phyloP scores from a whole-genome alignment of 2,797 vertebrate genomes.

The Harpagifer antarcticus region DNA sequence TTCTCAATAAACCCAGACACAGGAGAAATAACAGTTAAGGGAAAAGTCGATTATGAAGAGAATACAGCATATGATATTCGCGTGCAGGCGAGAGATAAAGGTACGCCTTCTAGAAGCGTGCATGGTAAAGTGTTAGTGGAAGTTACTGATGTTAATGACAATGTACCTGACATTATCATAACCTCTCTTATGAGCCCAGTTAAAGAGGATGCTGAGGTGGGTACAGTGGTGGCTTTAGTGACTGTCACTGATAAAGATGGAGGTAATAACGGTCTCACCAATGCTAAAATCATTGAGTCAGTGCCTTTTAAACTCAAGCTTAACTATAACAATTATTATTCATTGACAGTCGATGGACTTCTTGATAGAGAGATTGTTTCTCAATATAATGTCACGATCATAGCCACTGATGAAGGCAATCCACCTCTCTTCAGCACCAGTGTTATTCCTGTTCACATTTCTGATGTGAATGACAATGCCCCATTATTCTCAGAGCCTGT shows the following conservation, averaged over 20 bases:
- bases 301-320: slow-evolving; percentile 73
- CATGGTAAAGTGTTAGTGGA: slow-evolving; percentile 80
- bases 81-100: slow-evolving; percentile 81
- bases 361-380: slow-evolving; percentile 87
- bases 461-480: slow-evolving; percentile 90
- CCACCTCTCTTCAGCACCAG: slow-evolving; percentile 86
- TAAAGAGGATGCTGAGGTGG: slow-evolving; percentile 72
- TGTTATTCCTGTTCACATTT: slow-evolving; percentile 85
- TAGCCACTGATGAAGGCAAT: slow-evolving; percentile 85
- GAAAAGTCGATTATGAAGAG: slow-evolving; percentile 84
- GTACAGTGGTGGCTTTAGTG: slow-evolving; percentile 78
- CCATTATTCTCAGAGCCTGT: slow-evolving; percentile 83
- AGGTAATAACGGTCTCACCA: slow-evolving; percentile 68
- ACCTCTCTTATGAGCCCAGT: slow-evolving; percentile 72
- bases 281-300: slow-evolving; percentile 55
- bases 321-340: slow-evolving; percentile 79
- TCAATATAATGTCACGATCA: slow-evolving; percentile 88
- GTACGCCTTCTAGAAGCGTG: slow-evolving; percentile 34
- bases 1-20: slow-evolving; percentile 71
- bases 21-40: slow-evolving; percentile 83
- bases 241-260: slow-evolving; percentile 79
- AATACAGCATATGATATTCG: slow-evolving; percentile 82
- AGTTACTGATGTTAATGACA: slow-evolving; percentile 71
- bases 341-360: slow-evolving; percentile 85
- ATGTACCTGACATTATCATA: slow-evolving; percentile 70